Conservation (phyloP, 2,797 vertebrate genomes). For the Sphenodon punctatus region DNA sequence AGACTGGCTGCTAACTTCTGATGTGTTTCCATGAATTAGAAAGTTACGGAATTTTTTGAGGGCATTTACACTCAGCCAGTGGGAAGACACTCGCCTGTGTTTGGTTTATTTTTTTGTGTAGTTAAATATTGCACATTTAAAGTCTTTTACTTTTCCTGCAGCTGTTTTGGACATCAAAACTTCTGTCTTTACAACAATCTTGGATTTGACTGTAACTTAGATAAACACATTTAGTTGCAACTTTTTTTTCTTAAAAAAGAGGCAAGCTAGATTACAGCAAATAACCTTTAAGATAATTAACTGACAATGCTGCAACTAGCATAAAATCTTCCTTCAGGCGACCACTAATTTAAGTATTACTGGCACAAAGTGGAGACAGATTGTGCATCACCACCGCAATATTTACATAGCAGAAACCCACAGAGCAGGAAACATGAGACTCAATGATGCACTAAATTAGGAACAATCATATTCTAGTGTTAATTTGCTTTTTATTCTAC, state of each 20-base stretch:
- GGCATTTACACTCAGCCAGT: not conserved
- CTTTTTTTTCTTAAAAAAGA: conserved; percentile 70
- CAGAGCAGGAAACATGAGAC: conserved; percentile 93
- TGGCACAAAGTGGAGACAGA: conserved; percentile 96
- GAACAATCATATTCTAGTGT: conserved; percentile 93
- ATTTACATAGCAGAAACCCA: conserved; percentile 93
- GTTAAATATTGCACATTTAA: conserved; percentile 6
- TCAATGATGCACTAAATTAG: conserved; percentile 99
- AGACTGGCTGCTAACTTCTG: no score
- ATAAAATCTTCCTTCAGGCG: conserved; percentile 91
- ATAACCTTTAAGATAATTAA: conserved; percentile 90
- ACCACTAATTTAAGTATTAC: conserved; percentile 93
- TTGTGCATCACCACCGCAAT: conserved; percentile 91
- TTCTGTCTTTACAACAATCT: conserved; percentile 37
- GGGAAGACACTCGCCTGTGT: conserved; percentile 10
- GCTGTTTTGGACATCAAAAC: conserved; percentile 10
- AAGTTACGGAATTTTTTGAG: conserved; percentile 15
- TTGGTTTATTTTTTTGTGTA: not conserved
- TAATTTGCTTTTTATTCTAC: conserved; percentile 87
- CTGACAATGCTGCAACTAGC: conserved; percentile 80
- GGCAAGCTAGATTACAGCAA: conserved; percentile 82
- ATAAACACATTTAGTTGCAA: conserved; percentile 71
- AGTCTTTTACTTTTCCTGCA: conserved; percentile 7
- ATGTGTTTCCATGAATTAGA: not conserved
- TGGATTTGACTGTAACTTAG: conserved; percentile 51